phyloP scores from a whole-genome alignment of 64 coral and sea anemone genomes.

The Cladopsammia gracilis region DNA sequence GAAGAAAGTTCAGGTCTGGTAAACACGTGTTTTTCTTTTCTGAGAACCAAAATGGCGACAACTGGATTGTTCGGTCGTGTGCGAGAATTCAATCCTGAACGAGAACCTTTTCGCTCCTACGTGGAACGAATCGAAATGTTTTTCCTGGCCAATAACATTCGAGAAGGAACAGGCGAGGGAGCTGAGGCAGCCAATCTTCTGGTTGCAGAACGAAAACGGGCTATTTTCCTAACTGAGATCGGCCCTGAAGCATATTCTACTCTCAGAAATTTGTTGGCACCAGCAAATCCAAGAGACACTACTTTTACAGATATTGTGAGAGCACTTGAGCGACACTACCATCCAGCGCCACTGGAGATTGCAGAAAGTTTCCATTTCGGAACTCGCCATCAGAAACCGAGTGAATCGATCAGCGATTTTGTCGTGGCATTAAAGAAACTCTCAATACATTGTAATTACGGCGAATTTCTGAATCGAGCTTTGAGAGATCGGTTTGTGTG shows the following conservation, averaged over 20 bases:
- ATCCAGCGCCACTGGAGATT: constrained; percentile 31
- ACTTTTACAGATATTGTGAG: constrained; percentile 15
- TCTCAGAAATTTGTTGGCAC: too few relatives aligned
- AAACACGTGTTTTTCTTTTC: too few relatives aligned
- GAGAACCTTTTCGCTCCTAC: constrained; percentile 57
- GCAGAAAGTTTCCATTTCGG: constrained; percentile 65
- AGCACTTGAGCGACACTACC: constrained; percentile 52
- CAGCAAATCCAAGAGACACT: constrained; percentile 49
- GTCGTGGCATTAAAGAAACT: constrained; percentile 34
- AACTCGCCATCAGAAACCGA: constrained; percentile 43
- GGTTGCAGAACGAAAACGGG: too few relatives aligned
- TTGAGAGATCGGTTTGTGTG: constrained; percentile 55
- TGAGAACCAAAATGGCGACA: neutral
- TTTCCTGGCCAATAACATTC: too few relatives aligned
- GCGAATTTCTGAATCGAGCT: constrained; percentile 36
- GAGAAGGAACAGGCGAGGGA: too few relatives aligned
- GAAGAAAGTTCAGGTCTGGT: too few relatives aligned
- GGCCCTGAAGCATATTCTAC: too few relatives aligned
- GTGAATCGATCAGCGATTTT: constrained; percentile 38
- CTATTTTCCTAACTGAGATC: too few relatives aligned
- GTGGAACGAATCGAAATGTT: constrained; percentile 66
- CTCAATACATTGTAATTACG: constrained; percentile 59
- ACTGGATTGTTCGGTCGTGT: constrained; percentile 63
- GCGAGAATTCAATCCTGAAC: constrained; percentile 20
- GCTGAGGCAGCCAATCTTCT: too few relatives aligned